Conservation (phyloP, 2,113 vertebrate genomes). For the Cinclus mexicanus region DNA sequence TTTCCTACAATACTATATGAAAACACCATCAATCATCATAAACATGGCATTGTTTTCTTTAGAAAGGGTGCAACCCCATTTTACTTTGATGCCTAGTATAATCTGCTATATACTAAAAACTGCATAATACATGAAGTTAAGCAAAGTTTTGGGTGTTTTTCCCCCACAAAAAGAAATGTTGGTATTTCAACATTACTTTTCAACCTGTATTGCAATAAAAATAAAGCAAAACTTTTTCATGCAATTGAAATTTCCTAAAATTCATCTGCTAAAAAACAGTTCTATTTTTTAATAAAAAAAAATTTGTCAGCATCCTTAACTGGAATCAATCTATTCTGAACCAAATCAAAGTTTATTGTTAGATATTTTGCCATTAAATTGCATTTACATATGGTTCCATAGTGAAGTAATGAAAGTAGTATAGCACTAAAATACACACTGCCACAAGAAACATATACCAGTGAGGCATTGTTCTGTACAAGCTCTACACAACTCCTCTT, state of each 20-base stretch:
- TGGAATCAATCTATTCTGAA: neutral
- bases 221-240: neutral
- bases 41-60: slow-evolving; percentile 14
- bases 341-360: neutral
- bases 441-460: neutral
- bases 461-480: neutral
- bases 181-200: neutral
- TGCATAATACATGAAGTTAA: neutral
- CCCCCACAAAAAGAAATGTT: neutral
- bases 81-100: slow-evolving; percentile 21
- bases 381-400: neutral
- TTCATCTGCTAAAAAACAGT: neutral
- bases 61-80: neutral
- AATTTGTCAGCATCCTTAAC: neutral
- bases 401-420: neutral
- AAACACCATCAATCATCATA: slow-evolving; percentile 45
- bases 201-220: neutral
- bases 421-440: neutral
- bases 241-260: neutral
- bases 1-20: neutral
- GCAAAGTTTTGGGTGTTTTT: neutral
- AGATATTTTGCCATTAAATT: neutral
- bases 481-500: neutral
- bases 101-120: slow-evolving; percentile 30
- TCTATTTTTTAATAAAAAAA: neutral